Base-by-base conservation (phyloP, 2,888 invertebrate species). In the Harpagoxenus sublaevis region DNA sequence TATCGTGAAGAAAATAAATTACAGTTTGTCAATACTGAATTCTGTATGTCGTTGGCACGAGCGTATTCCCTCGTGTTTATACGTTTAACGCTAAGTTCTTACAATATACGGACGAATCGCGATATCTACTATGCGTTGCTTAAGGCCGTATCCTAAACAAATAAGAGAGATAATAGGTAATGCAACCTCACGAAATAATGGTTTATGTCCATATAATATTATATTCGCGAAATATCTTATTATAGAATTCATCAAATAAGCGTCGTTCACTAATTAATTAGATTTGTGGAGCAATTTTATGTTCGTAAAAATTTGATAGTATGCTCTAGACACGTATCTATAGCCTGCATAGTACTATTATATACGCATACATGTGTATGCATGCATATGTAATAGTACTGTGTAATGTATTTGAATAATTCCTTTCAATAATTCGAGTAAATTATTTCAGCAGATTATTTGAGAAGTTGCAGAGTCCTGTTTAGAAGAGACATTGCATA, bases 11-110 rank as follows among this genome's bases (percentile, higher is more conserved):
- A 94, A 94, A 94, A 95, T 94, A 94, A 94, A 95, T 94, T 94
- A 94, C 92, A 93, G 92, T 93, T 94, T 93, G 88, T 94, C 93
- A 94, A 94, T 94, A 94, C 94, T 94, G 94, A 92, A 91, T 89
- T 94, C 93, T 93, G 92, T 93, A 92, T 94, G 91, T 93, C 90
- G 88, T 92, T 87, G 88, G 88, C 91, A 91, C 92, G 92, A 92
- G 92, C 89, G 85, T 70, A 51, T 57, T 45, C 9, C 39, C 92
- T 92, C 92, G 92, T 92, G 91, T 78, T 78, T 89, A 75, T 89
- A 75, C 84, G 75, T 85, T 88, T 91, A 89, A 77, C 87, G 84
- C 84, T 87, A 88, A 84, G 79, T 91, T 81, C 85, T 89, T 91
- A 89, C 31, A 84, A 85, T 82, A 71, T 65, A 90, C 91, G 91